Conservation (phyloP, 2,797 vertebrate species). For the Semaprochilodus insignis region DNA sequence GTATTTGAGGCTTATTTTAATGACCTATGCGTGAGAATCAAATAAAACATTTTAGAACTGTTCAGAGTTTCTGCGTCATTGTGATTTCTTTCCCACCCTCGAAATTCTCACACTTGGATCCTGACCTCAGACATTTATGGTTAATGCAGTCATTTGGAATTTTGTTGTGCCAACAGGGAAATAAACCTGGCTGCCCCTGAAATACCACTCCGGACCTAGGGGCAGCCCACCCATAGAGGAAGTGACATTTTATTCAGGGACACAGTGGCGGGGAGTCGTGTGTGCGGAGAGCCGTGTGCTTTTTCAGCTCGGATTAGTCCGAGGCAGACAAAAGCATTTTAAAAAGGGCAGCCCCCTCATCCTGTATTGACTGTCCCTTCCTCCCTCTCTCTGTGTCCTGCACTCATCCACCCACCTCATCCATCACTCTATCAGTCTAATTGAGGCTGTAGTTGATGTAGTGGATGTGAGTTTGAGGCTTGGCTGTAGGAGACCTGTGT, state of each 20-base stretch:
- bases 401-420: conserved; percentile 66
- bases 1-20: background rate
- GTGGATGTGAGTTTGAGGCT: conserved; percentile 4
- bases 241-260: conserved; percentile 47
- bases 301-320: conserved; percentile 45
- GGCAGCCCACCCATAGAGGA: conserved; percentile 28
- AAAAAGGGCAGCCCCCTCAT: conserved; percentile 33
- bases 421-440: conserved; percentile 63
- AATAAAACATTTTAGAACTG: background rate
- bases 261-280: conserved; percentile 22
- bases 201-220: conserved; percentile 30
- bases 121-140: background rate
- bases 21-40: background rate
- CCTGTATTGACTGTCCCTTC: conserved; percentile 14
- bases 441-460: conserved; percentile 60
- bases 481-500: conserved; percentile 57
- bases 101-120: background rate
- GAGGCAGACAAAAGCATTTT: conserved; percentile 41
- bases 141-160: conserved; percentile 19
- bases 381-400: conserved; percentile 30
- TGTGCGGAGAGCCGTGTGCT: conserved; percentile 47
- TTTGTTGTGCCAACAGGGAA: background rate
- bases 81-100: too few relatives aligned
- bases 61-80: background rate
- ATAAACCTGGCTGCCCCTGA: conserved; percentile 10